A percentile compares a stretch with the other conserved stretches of the same genome.
Conservation (phyloP, 2,888 invertebrate species). For the Alloscopus bannaensis region DNA sequence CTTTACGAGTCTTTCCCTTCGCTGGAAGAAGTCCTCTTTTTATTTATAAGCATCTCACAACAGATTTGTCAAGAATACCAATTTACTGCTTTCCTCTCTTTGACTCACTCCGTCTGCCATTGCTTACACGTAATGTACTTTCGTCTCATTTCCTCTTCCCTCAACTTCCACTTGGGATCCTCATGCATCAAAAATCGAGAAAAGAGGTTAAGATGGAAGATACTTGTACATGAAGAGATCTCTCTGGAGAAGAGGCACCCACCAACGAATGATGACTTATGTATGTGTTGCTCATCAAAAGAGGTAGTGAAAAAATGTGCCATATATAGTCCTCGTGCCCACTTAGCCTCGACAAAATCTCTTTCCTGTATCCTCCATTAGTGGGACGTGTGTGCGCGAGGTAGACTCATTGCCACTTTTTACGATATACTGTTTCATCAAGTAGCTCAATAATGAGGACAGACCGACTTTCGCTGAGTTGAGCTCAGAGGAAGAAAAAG, state of each 20-base stretch:
- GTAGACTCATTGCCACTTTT: too few relatives aligned
- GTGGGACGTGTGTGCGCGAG: too few relatives aligned
- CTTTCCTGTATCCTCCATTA: slow-evolving; percentile 27
- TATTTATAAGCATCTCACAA: slow-evolving; percentile 40
- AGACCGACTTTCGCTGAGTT: too few relatives aligned
- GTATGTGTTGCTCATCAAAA: slow-evolving; percentile 30
- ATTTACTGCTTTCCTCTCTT: slow-evolving; percentile 26
- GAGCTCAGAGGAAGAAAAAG: too few relatives aligned
- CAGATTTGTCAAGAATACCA: slow-evolving; percentile 56
- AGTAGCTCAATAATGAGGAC: too few relatives aligned
- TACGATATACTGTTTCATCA: too few relatives aligned
- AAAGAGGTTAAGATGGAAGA: not conserved
- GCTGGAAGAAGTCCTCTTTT: slow-evolving; percentile 3
- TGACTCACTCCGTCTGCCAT: not conserved
- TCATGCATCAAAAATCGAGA: slow-evolving; percentile 7
- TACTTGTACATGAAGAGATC: slow-evolving; percentile 1
- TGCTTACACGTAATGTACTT: slow-evolving; percentile 19
- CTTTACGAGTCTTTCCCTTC: slow-evolving; percentile 2
- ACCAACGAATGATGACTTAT: too few relatives aligned
- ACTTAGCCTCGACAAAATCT: slow-evolving; percentile 12
- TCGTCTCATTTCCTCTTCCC: slow-evolving; percentile 38
- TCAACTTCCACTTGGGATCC: not conserved
- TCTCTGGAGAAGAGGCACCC: not conserved
- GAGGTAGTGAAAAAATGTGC: slow-evolving; percentile 18
- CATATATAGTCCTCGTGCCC: too few relatives aligned